Base-by-base conservation (phyloP, 2,113 vertebrate species). In the Callospermophilus lateralis region DNA sequence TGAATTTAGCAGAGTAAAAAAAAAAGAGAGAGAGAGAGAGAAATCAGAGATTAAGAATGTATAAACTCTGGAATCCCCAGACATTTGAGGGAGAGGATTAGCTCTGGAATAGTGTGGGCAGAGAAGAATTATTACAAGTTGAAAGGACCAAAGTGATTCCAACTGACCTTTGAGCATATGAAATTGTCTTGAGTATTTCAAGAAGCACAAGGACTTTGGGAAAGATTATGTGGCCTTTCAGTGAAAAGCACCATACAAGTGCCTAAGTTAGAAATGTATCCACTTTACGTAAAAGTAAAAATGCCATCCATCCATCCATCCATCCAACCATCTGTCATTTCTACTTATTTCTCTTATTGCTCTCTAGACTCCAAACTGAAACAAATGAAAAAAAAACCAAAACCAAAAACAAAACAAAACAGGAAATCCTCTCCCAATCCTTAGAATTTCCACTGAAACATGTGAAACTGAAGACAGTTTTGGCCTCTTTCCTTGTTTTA, bases 1-100 rank as follows among this genome's bases (percentile, higher is more conserved):
- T 72, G 55, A 77, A 88, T 76, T 78, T 67, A 76, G 48, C 17
- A 84, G 91, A 96, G n/a, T 8, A 55, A 63, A 74, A 79, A n/a
- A 9, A 13, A 45, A 30, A 73, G 37, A 81, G 67, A 53, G 9
- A 15, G 65, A 28, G 55, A 8, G 7, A 45, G n/a, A 48, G 10
- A 48, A 76, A 53, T 3, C 37, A 53, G 61, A 83, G 65, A 76
- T 61, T 17, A n/a, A 74, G 53, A 74, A 30, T 20, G 11, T 80
- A 45, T 20, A 73, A 92, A 74, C n/a, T 39, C 32, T 87, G 34
- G 32, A 78, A 28, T 78, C 30, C 63, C 28, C 22, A 28, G 81
- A 37, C 8, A 58, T 70, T 16, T 68, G 32, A n/a, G 26, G 42
- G 30, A 90, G 28, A 76, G 22, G 16, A 32, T 83, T 39, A 45